Base-by-base conservation (phyloP, 2,113 vertebrate genomes). In the Cyprinodon brontotheroides region DNA sequence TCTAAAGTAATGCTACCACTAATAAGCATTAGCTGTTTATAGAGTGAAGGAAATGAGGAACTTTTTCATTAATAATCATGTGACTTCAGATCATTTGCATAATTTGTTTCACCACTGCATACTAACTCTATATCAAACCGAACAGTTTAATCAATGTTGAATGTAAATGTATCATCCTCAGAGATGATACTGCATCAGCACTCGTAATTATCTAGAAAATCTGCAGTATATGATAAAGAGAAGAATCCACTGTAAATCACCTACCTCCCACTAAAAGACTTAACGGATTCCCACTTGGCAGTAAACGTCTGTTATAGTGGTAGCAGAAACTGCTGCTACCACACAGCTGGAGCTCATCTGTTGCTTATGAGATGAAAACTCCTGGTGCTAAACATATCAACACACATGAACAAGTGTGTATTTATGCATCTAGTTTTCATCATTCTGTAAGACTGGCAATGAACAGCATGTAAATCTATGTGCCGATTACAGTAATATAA, bases 261-360 rank as follows among this genome's bases (percentile, higher is more conserved):
- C 65, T 70, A 63, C 77, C 80, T 65, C 66, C 82, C 61, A 47
- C 47, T 45, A 41, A 60, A 40, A 80, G 15, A 59, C 60, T 64
- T 66, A 61, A 75, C 78, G 61, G 62, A 85, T 84, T 73, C 69
- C 74, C 29, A 71, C 57, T 63, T 66, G 43, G 68, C 68, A 81
- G 45, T 68, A 65, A 84, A 76, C 72, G 74, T 80, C 71, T 86
- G 73, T 74, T 68, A 37, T 60, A 73, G 66, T 69, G 67, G 39
- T 36, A 40, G 48, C 22, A 72, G 63, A 70, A 74, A 70, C 7
- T 2, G 22, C 45, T 84, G 61, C 20, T 13, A 11, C 36, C 57
- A 22, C 65, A 67, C 76, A 84, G 74, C 76, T 87, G 72, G 53
- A 75, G 4, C 50, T 78, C 9, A 61, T 20, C 48, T 68, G 74